Evolutionary conservation across 2,797 vertebrate genomes (phyloP), one percentile per base, ranked within the genome.

Genomic region (Sebastes goodei): DNA sequence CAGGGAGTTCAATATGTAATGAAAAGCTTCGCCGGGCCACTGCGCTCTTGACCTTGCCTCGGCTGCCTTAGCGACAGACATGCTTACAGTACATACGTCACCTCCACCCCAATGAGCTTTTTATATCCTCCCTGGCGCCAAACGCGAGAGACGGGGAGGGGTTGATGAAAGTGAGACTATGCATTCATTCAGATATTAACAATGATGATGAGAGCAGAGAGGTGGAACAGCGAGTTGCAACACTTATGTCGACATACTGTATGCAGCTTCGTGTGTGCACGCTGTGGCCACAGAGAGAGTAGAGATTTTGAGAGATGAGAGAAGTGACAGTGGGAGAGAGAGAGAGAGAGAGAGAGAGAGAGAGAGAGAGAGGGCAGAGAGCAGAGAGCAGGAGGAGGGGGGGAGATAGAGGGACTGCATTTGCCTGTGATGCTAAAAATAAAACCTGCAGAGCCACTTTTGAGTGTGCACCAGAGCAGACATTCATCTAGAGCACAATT

Each of bases 361-460:
- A 33, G 10, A 10, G 33, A n/a, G n/a, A n/a, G n/a, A n/a, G n/a
- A n/a, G n/a, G n/a, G n/a, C n/a, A n/a, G n/a, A n/a, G n/a, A n/a
- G 46, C 7, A 27, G 57, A 60, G 65, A 8, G 32, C 12, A n/a
- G 52, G 23, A 9, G 61, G 8, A 11, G 7, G 21, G 35, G 12
- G 15, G 49, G 46, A 35, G 57, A 4, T 4, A 11, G 70, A 20
- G 86, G 74, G 77, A 71, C 70, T 81, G 80, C 78, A 83, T 92
- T 94, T 86, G 88, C 86, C 90, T 86, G 83, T 78, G 88, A 88
- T 92, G 91, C 94, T 95, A 96, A 95, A 95, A 96, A 95, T 95
- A 95, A 94, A 93, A 91, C 88, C 86, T 90, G 86, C 93, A 90
- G 89, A 90, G 92, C 85, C 33, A 87, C 89, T 87, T 91, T 85